Evolutionary conservation across 1,140 invertebrate genomes (phyloP), one percentile per base, ranked within the genome.

Genomic region (Mylabris phalerata): DNA sequence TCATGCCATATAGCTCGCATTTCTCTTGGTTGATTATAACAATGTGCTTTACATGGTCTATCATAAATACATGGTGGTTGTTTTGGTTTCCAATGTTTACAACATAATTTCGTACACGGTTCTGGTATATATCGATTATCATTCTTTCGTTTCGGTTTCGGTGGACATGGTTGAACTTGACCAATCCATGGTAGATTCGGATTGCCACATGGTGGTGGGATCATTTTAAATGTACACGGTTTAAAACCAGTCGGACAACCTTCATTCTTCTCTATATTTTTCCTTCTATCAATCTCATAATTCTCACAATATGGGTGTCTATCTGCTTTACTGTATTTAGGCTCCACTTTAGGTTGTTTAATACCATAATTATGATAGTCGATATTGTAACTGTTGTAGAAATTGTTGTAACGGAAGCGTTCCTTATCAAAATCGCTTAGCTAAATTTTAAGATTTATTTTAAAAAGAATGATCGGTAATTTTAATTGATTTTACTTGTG

Each of bases 51-150:
- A 50, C 72, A 73, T 27, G 68, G 68, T 39, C 66, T 65, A 38
- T 71, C 69, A 45, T 73, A 73, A 38, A 67, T 44, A 61, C 72
- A 73, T 9, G 62, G 64, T 7, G 63, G 64, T 5, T 69, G 68
- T 63, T 69, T 69, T 3, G 68, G 60, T 52, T 65, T 68, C 65
- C 68, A 70, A 51, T 73, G 71, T 48, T 68, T 64, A 47, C 70
- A 72, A 46, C 71, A 69, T 3, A 69, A 68, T 38, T 69, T 57
- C 9, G 54, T 67, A 55, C 70, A 72, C n/a, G 50, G 49, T 24
- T 59, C 63, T 7, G 64, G 59, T 43, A 46, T 39, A 44, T 65
- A 61, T 24, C 13, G 41, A 46, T 44, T 52, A 7, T 32, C 7
- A 55, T 41, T 58, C 24, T 50, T 50, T 46, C 59, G 62, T 41